A percentile compares a stretch with the other conserved stretches of the same genome.
phyloP scores from a whole-genome alignment of 1,140 invertebrate species.

The Andrena cerasifolii region DNA sequence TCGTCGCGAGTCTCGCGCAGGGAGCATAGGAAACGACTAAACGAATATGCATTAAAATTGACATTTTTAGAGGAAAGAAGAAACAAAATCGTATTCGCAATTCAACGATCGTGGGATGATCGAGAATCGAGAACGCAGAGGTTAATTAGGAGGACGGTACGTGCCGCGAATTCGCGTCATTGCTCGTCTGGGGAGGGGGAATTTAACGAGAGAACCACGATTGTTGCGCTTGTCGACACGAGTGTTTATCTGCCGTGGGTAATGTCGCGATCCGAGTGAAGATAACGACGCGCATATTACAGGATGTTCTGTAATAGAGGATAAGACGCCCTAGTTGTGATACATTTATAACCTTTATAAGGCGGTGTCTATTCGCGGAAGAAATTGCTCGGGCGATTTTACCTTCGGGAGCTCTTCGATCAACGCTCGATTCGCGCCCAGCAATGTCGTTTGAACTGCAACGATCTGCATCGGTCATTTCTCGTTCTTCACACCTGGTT shows the following conservation, averaged over 20 bases:
- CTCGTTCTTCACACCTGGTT: conserved; percentile 65
- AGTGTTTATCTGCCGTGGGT: conserved; percentile 11
- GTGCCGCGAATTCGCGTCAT: background rate
- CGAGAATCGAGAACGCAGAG: no score
- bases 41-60: background rate
- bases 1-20: background rate
- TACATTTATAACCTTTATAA: conserved; percentile 45
- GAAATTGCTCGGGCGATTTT: background rate
- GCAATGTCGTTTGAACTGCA: conserved; percentile 37
- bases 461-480: conserved; percentile 43
- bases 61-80: no score
- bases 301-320: conserved; percentile 22
- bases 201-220: background rate
- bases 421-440: conserved; percentile 39
- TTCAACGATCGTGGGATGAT: no score
- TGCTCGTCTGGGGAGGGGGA: background rate
- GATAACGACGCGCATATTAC: conserved; percentile 16
- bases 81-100: background rate
- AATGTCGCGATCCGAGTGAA: conserved; percentile 14
- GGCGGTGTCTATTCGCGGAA: conserved; percentile 20
- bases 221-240: background rate
- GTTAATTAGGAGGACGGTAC: no score
- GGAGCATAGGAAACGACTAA: background rate
- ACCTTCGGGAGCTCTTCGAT: conserved; percentile 7
- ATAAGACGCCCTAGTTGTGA: conserved; percentile 47